A percentile compares a stretch with the other conserved stretches of the same genome.
Conservation (phyloP, 2,888 invertebrate genomes). For the Ryuthela nishihirai region DNA sequence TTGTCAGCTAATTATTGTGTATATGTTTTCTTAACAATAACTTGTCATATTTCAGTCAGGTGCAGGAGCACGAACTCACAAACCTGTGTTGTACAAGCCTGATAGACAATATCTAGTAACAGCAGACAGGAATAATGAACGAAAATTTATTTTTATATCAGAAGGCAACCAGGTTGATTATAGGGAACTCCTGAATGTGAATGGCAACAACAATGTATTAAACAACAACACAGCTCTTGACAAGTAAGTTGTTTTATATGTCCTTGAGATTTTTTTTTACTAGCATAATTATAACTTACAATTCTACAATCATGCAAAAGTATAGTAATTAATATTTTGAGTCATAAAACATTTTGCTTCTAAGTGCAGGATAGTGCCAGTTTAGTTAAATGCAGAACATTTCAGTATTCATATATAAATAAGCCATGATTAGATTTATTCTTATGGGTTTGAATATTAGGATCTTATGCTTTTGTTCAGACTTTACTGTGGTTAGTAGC, state of each 20-base stretch:
- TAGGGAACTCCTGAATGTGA: slow-evolving; percentile 59
- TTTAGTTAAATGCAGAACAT: not conserved
- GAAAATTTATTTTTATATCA: slow-evolving; percentile 79
- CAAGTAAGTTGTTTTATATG: slow-evolving; percentile 8
- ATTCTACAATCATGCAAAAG: not conserved
- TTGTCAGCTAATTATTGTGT: not conserved
- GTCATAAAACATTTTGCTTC: not conserved
- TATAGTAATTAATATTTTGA: not conserved
- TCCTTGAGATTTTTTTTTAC: not conserved
- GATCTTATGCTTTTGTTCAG: too few species aligned
- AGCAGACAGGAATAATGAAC: slow-evolving; percentile 71
- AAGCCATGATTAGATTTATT: not conserved
- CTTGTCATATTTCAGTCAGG: slow-evolving; percentile 32
- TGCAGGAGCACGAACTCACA: slow-evolving; percentile 47
- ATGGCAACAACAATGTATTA: slow-evolving; percentile 50
- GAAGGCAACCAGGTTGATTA: slow-evolving; percentile 84
- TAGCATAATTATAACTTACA: not conserved
- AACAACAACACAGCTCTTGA: slow-evolving; percentile 2
- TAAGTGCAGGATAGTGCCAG: not conserved
- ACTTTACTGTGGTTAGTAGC: too few species aligned
- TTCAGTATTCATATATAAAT: not conserved
- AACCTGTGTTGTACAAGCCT: slow-evolving; percentile 61
- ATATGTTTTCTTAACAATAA: not conserved
- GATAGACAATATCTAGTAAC: slow-evolving; percentile 55
- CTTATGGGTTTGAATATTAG: too few species aligned